Percentiles rank a stretch among this genome's conserved stretches.
Evolutionary conservation across 2,888 invertebrate species (phyloP).

Genomic region (Drosophila parthenogenetica): DNA sequence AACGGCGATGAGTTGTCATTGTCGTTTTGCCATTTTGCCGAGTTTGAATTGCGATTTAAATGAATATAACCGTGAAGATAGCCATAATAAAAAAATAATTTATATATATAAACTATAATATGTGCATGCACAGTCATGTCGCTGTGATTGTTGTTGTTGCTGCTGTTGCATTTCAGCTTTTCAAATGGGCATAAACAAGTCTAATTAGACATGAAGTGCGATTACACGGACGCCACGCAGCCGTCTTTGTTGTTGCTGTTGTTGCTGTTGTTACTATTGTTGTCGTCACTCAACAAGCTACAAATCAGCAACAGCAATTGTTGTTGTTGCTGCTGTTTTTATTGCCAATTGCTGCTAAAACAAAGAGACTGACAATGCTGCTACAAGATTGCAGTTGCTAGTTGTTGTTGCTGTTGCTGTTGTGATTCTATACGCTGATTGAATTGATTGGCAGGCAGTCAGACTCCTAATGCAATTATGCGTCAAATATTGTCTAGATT

Average conservation of each 20-base stretch:
- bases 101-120: slow-evolving; percentile 25
- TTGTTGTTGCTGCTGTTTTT: slow-evolving; percentile 14
- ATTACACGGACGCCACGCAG: slow-evolving; percentile 76
- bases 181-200: slow-evolving; percentile 82
- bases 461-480: slow-evolving; percentile 64
- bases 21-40: slow-evolving; percentile 28
- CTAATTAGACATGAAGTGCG: slow-evolving; percentile 82
- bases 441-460: slow-evolving; percentile 71
- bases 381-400: slow-evolving; percentile 7
- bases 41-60: slow-evolving; percentile 75
- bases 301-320: slow-evolving; percentile 53
- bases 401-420: slow-evolving; percentile 26
- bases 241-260: slow-evolving; percentile 32
- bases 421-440: slow-evolving; percentile 70
- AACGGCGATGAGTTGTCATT: slow-evolving; percentile 29
- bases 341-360: slow-evolving; percentile 38
- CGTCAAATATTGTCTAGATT: slow-evolving; percentile 71
- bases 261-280: slow-evolving; percentile 29
- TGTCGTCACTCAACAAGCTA: slow-evolving; percentile 56
- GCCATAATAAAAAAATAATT: slow-evolving; percentile 67
- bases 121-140: slow-evolving; percentile 51
- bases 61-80: slow-evolving; percentile 81
- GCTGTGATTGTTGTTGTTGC: slow-evolving; percentile 28
- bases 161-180: slow-evolving; percentile 59
- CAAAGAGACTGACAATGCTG: slow-evolving; percentile 26